Evolutionary conservation across 2,113 vertebrate genomes (phyloP), one percentile per base, ranked within the genome.

Genomic region (Rhipidura dahli): DNA sequence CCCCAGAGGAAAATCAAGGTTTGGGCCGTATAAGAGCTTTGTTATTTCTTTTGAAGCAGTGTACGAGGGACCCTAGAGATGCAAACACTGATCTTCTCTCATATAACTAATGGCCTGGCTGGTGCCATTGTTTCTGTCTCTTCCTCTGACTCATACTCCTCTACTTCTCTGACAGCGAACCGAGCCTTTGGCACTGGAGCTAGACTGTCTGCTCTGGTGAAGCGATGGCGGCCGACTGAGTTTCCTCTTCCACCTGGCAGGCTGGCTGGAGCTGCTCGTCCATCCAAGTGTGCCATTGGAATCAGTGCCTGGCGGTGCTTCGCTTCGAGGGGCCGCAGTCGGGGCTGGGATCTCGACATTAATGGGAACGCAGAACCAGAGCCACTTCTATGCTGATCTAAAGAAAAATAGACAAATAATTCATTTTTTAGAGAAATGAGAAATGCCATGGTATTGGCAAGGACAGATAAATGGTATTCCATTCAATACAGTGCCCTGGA

Each of bases 61-160:
- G 73, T 61, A 39, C 64, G 89, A 57, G 91, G 68, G 35, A 40
- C 89, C 69, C 83, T 83, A 70, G 94, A 82, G 65, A 91, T 64
- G 26, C 88, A 95, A 89, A 82, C 30, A 21, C 26, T 40, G 84
- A 77, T 90, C 12, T 66, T 73, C 35, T 97, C 93, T 98, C 96
- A 96, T 84, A 93, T 92, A 35, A 21, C 54, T 86, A 95, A 94
- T 92, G 96, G 47, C 31, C n/a, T 85, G 15, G 21, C 72, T 49
- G 93, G 80, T 82, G 92, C 81, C 78, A 91, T 14, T 3, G 15
- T 75, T 61, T 94, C 95, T 79, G 94, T 93, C 18, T 96, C 96
- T 77, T 97, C 97, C 37, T 95, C 97, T 81, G 97, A 97, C 51
- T 97, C 97, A 85, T 82, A 83, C 19, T 27, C 54, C 30, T 93